Percentiles rank a stretch among this genome's conserved stretches.
These are phyloP conservation scores for Spodoptera picta DNA, from an alignment of 2,888 invertebrate species.

Conservation along the genomic window DNA sequence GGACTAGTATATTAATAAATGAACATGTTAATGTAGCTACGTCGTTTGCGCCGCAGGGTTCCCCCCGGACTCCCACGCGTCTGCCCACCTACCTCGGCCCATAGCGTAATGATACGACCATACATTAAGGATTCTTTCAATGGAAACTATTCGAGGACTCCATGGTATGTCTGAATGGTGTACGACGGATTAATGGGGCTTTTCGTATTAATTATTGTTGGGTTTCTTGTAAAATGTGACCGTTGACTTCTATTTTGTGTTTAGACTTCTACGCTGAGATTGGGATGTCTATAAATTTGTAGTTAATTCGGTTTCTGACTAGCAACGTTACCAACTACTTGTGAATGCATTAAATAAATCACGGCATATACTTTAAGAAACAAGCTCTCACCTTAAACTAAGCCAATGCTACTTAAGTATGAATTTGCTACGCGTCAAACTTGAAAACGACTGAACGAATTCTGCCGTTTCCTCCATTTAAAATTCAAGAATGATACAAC, in stretches of 20 bases:
- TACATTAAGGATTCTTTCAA: constrained; percentile 40
- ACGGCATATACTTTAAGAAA: too few relatives aligned
- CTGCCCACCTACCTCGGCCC: constrained; percentile 62
- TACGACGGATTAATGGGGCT: constrained; percentile 42
- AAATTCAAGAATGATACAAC: too few relatives aligned
- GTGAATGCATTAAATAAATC: too few relatives aligned
- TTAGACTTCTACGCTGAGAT: too few relatives aligned
- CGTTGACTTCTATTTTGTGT: constrained; percentile 3
- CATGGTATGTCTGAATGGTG: constrained; percentile 35
- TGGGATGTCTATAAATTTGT: too few relatives aligned
- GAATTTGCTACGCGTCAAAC: too few relatives aligned
- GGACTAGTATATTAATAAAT: constrained; percentile 79
- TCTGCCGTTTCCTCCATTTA: too few relatives aligned
- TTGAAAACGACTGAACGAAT: too few relatives aligned
- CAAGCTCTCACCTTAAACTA: too few relatives aligned
- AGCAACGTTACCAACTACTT: too few relatives aligned
- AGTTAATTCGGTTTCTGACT: too few relatives aligned
- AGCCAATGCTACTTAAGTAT: too few relatives aligned
- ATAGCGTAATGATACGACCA: constrained; percentile 52
- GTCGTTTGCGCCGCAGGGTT: constrained; percentile 71
- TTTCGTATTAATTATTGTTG: constrained; percentile 21
- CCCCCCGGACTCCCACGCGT: constrained; percentile 74
- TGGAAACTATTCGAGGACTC: constrained; percentile 38
- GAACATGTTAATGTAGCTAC: constrained; percentile 79
- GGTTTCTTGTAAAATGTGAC: constrained; percentile 4